Percentiles rank a stretch among this genome's conserved stretches.
Conservation (phyloP, 30 jellyfish, hydroid and myxozoan species). For the Morbakka virulenta region DNA sequence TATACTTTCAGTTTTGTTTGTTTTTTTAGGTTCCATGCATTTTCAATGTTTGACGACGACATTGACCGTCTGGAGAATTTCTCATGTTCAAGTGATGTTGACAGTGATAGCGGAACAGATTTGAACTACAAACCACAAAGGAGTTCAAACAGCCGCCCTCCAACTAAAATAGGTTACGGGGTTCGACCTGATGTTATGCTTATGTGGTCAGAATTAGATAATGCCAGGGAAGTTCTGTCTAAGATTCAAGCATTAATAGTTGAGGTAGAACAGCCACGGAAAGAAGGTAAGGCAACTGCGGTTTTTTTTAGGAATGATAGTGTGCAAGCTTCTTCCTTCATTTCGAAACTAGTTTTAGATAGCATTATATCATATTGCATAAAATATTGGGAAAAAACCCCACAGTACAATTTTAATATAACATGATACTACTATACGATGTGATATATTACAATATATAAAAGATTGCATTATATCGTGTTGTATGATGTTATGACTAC, state of each 20-base stretch:
- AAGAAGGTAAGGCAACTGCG: conserved; percentile 48
- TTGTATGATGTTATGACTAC: too few relatives aligned
- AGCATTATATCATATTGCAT: too few relatives aligned
- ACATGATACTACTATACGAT: too few relatives aligned
- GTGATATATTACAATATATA: too few relatives aligned
- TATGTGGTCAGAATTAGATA: conserved; percentile 86
- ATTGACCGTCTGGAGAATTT: conserved; percentile 4
- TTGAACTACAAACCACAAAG: not conserved
- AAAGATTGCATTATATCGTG: too few relatives aligned
- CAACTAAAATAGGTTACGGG: conserved; percentile 36
- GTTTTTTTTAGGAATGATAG: too few relatives aligned
- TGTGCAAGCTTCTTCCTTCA: too few relatives aligned
- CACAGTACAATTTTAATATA: too few relatives aligned
- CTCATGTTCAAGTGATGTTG: not conserved
- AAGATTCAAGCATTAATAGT: conserved; percentile 76
- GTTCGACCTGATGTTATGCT: conserved; percentile 80
- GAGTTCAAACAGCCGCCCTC: not conserved
- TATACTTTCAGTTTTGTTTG: too few relatives aligned
- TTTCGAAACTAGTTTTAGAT: too few relatives aligned
- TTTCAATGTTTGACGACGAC: conserved; percentile 39
- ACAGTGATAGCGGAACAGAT: not conserved
- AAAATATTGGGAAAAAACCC: too few relatives aligned
- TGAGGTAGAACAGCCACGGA: conserved; percentile 63
- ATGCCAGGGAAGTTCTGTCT: conserved; percentile 67
- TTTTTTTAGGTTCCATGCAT: conserved; percentile 70